These are phyloP conservation scores for Vidua chalybeata DNA, from an alignment of 2,113 vertebrate species.

Conservation along the genomic window DNA sequence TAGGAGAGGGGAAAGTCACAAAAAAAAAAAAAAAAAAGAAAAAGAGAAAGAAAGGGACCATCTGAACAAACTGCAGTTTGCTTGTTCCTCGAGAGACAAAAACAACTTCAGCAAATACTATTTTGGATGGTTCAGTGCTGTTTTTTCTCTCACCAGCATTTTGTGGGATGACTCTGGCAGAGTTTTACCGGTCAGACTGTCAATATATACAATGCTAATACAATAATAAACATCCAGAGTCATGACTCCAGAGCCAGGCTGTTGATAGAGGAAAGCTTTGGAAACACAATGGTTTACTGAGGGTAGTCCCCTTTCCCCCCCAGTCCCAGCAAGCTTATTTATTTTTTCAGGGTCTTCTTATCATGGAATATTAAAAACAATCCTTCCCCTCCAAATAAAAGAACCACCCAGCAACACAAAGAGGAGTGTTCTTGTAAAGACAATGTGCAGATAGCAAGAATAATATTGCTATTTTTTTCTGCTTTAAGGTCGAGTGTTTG, in stretches of 20 bases:
- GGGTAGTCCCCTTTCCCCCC: background rate
- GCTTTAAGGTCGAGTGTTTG: background rate
- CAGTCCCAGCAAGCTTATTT: background rate
- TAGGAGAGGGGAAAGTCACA: background rate
- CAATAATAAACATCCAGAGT: constrained; percentile 46
- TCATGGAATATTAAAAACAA: constrained; percentile 20
- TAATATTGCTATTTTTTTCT: background rate
- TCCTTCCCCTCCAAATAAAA: background rate
- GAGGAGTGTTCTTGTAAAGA: constrained; percentile 17
- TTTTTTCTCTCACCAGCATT: constrained; percentile 2
- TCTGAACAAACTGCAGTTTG: background rate
- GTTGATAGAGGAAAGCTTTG: constrained; percentile 23
- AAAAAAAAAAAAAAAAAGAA: background rate
- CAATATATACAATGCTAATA: constrained; percentile 42
- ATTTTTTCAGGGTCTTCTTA: constrained; percentile 47
- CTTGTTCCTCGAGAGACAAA: background rate
- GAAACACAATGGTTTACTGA: constrained; percentile 26
- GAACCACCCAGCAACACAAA: constrained; percentile 51
- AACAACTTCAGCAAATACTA: background rate
- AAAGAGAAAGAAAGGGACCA: background rate
- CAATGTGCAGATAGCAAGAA: constrained; percentile 5
- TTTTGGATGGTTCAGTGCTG: background rate
- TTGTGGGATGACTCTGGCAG: background rate
- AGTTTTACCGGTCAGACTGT: constrained; percentile 4
- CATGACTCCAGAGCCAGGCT: background rate